These are phyloP conservation scores for Phymatocera aterrima DNA, from an alignment of 2,888 invertebrate genomes.

Conservation along the genomic window DNA sequence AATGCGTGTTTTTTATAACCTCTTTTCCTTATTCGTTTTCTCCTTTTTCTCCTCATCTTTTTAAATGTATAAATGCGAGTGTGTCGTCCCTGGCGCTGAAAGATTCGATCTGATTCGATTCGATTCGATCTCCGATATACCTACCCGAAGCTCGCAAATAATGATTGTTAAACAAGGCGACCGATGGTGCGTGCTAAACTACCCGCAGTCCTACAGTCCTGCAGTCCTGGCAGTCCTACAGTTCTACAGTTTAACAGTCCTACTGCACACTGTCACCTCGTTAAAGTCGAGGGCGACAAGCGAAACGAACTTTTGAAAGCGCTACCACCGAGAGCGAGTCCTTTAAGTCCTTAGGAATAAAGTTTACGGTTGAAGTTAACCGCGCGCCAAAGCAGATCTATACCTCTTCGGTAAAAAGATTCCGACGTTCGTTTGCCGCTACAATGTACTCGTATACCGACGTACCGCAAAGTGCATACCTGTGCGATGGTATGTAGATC, in stretches of 20 bases:
- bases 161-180: constrained; percentile 69
- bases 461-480: no score
- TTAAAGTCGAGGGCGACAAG: constrained; percentile 62
- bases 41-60: no score
- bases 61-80: constrained; percentile 43
- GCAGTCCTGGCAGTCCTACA: no score
- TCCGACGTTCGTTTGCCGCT: no score
- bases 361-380: constrained; percentile 15
- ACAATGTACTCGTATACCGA: no score
- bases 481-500: no score
- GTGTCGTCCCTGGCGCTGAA: constrained; percentile 54
- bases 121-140: constrained; percentile 57
- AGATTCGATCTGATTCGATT: constrained; percentile 62
- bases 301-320: constrained; percentile 40
- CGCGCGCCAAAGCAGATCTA: neutral
- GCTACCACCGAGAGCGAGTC: neutral
- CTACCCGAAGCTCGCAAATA: constrained; percentile 66
- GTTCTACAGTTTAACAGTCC: no score
- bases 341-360: neutral
- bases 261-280: constrained; percentile 62
- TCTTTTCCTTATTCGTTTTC: no score
- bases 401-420: neutral
- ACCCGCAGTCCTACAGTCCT: no score
- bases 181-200: constrained; percentile 62
- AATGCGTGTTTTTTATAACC: no score